These are phyloP conservation scores for Lithobates sylvaticus DNA, from an alignment of 2,797 vertebrate genomes.

Conservation along the genomic window DNA sequence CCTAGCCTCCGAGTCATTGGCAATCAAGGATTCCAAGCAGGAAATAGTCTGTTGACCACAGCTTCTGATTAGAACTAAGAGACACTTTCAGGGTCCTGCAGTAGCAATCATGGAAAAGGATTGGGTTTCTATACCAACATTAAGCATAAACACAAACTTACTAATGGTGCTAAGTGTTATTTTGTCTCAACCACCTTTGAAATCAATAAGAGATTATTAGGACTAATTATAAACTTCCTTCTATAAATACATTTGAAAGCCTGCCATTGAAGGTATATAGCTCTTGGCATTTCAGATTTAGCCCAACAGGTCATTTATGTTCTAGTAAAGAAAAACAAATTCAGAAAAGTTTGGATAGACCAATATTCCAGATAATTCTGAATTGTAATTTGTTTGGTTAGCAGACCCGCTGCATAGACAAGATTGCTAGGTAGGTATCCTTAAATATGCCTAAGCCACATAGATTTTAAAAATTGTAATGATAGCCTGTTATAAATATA, in stretches of 20 bases:
- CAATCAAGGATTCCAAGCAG: not conserved
- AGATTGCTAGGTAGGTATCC: no score
- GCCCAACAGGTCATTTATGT: no score
- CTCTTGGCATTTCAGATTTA: no score
- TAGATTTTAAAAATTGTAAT: no score
- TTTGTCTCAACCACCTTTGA: not conserved
- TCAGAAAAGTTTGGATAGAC: no score
- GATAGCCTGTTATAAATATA: no score
- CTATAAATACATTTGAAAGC: not conserved
- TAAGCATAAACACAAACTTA: not conserved
- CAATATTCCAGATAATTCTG: no score
- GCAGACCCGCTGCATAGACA: no score
- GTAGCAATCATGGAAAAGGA: not conserved
- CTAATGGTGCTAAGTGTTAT: not conserved
- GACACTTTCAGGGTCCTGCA: not conserved
- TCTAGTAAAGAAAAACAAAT: no score
- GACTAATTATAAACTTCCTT: not conserved
- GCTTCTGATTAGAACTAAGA: slow-evolving; percentile 2
- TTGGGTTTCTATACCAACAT: not conserved
- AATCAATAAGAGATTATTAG: slow-evolving; percentile 1
- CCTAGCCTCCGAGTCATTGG: not conserved
- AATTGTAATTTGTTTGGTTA: no score
- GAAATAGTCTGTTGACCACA: slow-evolving; percentile 1
- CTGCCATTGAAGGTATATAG: not conserved
- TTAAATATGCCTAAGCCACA: no score